phyloP scores from a whole-genome alignment of 1,140 invertebrate genomes.

The Tetraneura akinire region DNA sequence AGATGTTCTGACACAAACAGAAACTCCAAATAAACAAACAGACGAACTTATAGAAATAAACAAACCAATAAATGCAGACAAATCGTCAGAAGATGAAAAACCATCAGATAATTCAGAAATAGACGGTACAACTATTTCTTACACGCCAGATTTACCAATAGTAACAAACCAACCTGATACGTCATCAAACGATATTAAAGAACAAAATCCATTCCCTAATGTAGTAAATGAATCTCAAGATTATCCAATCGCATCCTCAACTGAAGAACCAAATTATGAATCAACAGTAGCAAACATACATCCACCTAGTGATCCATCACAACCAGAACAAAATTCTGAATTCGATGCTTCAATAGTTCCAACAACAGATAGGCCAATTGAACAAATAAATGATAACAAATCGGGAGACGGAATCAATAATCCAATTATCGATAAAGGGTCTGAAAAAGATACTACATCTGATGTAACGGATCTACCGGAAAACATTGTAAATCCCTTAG shows the following conservation, averaged over 20 bases:
- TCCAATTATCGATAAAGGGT: not conserved
- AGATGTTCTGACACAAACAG: not conserved
- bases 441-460: not conserved
- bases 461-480: not conserved
- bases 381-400: constrained; percentile 9
- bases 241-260: not conserved
- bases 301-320: not conserved
- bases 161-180: not conserved
- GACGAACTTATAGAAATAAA: not conserved
- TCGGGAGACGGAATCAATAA: not conserved
- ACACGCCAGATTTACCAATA: not conserved
- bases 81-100: not conserved
- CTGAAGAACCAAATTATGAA: not conserved
- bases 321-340: constrained; percentile 10
- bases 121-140: not conserved
- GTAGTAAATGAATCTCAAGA: constrained; percentile 12
- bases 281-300: not conserved
- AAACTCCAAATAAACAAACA: not conserved
- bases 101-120: not conserved
- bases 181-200: not conserved
- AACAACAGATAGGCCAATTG: not conserved
- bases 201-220: not conserved
- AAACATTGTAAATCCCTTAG: not conserved
- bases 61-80: not conserved
- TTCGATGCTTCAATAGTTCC: not conserved